Percentiles rank a stretch among this genome's conserved stretches.
These are phyloP conservation scores for Catonia carolina DNA, from an alignment of 2,888 invertebrate species.

Conservation along the genomic window DNA sequence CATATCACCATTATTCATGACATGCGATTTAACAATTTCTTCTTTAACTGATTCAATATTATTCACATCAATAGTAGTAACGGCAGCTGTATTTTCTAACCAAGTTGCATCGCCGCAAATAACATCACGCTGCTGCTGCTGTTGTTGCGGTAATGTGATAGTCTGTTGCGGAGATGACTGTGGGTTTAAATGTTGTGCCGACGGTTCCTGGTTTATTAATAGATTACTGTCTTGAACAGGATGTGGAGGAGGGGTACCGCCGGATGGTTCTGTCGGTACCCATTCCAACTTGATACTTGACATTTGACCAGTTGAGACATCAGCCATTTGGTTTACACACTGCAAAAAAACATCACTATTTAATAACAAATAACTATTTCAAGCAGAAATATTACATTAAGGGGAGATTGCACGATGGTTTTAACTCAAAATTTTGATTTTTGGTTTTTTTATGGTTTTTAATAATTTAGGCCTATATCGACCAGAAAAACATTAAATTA, in stretches of 20 bases:
- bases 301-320: not conserved
- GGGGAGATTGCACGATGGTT: too few relatives aligned
- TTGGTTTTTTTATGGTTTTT: too few relatives aligned
- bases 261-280: slow-evolving; percentile 22
- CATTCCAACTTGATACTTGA: slow-evolving; percentile 29
- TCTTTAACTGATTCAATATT: not conserved
- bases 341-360: too few relatives aligned
- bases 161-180: slow-evolving; percentile 12
- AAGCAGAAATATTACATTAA: too few relatives aligned
- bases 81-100: not conserved
- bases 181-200: too few relatives aligned
- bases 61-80: too few relatives aligned
- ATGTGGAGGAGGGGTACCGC: not conserved
- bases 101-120: slow-evolving; percentile 3
- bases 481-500: too few relatives aligned
- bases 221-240: too few relatives aligned
- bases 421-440: too few relatives aligned
- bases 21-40: slow-evolving; percentile 26
- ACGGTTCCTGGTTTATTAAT: too few relatives aligned
- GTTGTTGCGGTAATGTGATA: not conserved
- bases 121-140: not conserved
- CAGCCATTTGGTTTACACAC: not conserved
- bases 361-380: too few relatives aligned
- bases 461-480: too few relatives aligned
- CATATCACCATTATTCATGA: slow-evolving; percentile 23